Conservation (phyloP, 2,113 vertebrate species). For the Atrichornis clamosus region DNA sequence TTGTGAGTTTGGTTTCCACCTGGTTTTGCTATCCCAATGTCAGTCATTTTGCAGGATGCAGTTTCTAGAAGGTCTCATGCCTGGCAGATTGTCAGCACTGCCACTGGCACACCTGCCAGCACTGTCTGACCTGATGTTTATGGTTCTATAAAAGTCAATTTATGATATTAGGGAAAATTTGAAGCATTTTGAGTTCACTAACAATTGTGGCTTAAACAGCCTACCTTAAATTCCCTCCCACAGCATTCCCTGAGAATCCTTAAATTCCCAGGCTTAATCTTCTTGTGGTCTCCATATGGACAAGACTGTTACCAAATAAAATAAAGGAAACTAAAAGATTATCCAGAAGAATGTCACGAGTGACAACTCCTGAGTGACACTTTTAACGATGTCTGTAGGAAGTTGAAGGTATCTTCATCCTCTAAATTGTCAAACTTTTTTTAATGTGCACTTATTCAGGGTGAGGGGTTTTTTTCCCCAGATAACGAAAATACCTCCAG, state of each 20-base stretch:
- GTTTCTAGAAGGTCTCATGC: neutral
- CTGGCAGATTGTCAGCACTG: neutral
- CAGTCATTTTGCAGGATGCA: neutral
- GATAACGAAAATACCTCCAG: neutral
- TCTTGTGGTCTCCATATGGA: neutral
- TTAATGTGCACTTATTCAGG: too few species aligned
- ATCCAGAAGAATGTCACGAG: neutral
- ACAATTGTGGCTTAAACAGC: neutral
- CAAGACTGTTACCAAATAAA: neutral
- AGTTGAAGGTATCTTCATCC: neutral
- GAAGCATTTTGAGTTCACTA: neutral
- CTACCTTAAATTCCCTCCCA: neutral
- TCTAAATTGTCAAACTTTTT: neutral
- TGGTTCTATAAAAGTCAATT: neutral
- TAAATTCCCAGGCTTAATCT: neutral
- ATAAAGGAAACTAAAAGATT: neutral
- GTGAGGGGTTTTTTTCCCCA: rapidly evolving
- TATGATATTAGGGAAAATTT: neutral
- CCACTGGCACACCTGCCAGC: neutral
- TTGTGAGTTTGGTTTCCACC: neutral
- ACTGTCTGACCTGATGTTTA: neutral
- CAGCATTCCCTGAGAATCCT: neutral
- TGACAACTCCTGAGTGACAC: neutral
- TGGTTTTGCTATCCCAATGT: neutral
- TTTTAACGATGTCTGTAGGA: neutral